Evolutionary conservation across 2,797 vertebrate species (phyloP), one percentile per base, ranked within the genome.

Genomic region (Gymnopithys bicolor): DNA sequence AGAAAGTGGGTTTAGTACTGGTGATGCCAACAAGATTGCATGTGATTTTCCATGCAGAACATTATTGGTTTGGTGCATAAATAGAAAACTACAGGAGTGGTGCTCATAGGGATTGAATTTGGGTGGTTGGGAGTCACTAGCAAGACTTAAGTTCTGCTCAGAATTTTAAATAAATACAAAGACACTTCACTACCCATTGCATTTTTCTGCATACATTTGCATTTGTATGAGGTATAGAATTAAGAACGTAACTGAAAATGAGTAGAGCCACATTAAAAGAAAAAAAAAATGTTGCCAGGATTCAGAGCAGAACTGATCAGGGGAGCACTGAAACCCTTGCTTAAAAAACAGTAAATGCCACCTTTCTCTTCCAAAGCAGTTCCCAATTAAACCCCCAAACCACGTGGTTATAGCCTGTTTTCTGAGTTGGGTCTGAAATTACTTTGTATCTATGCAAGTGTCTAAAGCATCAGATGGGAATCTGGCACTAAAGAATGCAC

Each of bases 101-200:
- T 59, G 51, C 33, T 52, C 19, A 17, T 22, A 53, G 53, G 28
- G 9, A 87, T 84, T 91, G 74, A 76, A 70, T 87, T 66, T 63
- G 64, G 45, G 59, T 66, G 37, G 67, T 70, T 77, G 66, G 67
- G 28, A 87, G 13, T 67, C 81, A 74, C 23, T 76, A 87, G 75
- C 46, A 88, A 82, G 63, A 76, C 43, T 58, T 33, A 59, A 69
- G 37, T 85, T 80, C 48, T 86, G 58, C 58, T 84, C 35, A 68
- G 74, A 39, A 23, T 58, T 82, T 56, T 93, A 94, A 91, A 95
- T 90, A 92, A 84, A 74, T 24, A 63, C 52, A 80, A 59, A 74
- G 56, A 84, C 74, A 63, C 56, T 91, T 93, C 28, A 52, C 70
- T 88, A 84, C n/a, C 67, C 56, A 78, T 69, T 84, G 53, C 46